A percentile compares a stretch with the other conserved stretches of the same genome.
phyloP scores from a whole-genome alignment of 2,888 invertebrate genomes.

The Temnothorax ravouxi region DNA sequence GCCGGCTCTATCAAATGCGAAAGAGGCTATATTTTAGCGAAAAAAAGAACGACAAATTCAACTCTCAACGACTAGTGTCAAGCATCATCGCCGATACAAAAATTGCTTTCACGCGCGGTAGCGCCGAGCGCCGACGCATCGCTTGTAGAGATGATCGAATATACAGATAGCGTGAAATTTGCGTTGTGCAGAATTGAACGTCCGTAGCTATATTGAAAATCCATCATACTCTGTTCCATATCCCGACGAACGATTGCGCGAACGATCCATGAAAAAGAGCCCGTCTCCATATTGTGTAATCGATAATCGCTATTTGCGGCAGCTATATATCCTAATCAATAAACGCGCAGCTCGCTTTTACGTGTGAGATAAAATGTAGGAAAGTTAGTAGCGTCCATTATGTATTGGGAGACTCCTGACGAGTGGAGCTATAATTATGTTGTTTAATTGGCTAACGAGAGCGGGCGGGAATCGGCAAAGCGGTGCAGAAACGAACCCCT shows the following conservation, averaged over 20 bases:
- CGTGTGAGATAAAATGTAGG: constrained; percentile 38
- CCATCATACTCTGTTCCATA: constrained; percentile 19
- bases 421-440: constrained; percentile 77
- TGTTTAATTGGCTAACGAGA: constrained; percentile 83
- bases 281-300: not conserved
- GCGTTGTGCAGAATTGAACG: not conserved
- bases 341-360: not conserved
- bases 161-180: constrained; percentile 39
- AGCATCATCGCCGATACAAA: constrained; percentile 10
- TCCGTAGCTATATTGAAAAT: constrained; percentile 30
- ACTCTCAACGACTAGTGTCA: not conserved
- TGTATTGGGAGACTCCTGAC: constrained; percentile 53
- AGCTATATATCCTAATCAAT: not conserved
- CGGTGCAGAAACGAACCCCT: constrained; percentile 71
- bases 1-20: constrained; percentile 41
- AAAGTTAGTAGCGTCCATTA: constrained; percentile 62
- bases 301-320: constrained; percentile 31
- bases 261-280: not conserved
- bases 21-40: constrained; percentile 31
- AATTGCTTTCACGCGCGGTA: constrained; percentile 27
- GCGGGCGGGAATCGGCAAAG: constrained; percentile 70
- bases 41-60: constrained; percentile 19
- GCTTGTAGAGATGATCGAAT: constrained; percentile 9
- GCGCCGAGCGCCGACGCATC: not conserved
- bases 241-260: not conserved